These are phyloP conservation scores for Acronicta aceris DNA, from an alignment of 2,888 invertebrate species.

Conservation along the genomic window DNA sequence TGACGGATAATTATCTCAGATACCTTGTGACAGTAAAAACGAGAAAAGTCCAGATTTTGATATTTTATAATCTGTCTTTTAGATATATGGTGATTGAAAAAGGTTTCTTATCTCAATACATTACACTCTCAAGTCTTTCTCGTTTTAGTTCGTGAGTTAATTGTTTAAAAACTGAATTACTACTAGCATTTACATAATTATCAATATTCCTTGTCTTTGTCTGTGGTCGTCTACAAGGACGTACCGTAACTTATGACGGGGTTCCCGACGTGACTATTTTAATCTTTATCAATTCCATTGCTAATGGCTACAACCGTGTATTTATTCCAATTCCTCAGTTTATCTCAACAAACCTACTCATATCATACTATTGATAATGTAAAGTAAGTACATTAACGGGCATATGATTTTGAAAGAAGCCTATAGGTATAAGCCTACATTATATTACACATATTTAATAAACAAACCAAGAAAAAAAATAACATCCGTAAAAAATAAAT, in stretches of 20 bases:
- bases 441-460: slow-evolving; percentile 36
- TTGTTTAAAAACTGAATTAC: slow-evolving; percentile 38
- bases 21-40: slow-evolving; percentile 70
- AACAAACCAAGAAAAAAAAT: slow-evolving; percentile 5
- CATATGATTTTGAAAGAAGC: no score
- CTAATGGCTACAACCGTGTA: background rate
- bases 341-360: no score
- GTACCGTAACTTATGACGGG: slow-evolving; percentile 9
- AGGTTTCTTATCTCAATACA: slow-evolving; percentile 2
- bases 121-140: slow-evolving; percentile 7
- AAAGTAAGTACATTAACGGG: no score
- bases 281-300: slow-evolving; percentile 13
- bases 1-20: slow-evolving; percentile 77
- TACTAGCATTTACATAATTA: slow-evolving; percentile 44
- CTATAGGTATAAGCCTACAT: no score
- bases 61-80: slow-evolving; percentile 12
- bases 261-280: slow-evolving; percentile 14
- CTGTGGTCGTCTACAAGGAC: slow-evolving; percentile 23
- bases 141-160: slow-evolving; percentile 18
- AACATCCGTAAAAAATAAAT: no score
- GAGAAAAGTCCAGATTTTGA: slow-evolving; percentile 34
- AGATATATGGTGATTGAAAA: slow-evolving; percentile 6
- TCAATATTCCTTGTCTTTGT: slow-evolving; percentile 30
- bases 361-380: no score
- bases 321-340: background rate